Evolutionary conservation across 2,113 vertebrate genomes (phyloP).

Genomic region (Ginglymostoma cirratum): DNA sequence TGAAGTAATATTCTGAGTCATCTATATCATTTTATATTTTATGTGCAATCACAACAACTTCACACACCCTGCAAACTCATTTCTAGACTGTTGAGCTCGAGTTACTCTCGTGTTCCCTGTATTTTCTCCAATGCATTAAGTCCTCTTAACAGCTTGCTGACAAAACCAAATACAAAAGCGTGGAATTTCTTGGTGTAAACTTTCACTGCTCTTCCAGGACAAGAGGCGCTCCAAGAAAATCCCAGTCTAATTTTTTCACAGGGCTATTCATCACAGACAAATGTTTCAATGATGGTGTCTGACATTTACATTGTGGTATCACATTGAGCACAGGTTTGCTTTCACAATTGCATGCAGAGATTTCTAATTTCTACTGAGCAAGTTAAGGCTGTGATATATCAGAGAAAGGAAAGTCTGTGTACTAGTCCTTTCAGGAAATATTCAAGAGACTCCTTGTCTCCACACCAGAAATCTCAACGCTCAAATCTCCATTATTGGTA

Average conservation of each 20-base stretch:
- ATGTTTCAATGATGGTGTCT: no score
- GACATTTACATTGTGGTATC: background rate
- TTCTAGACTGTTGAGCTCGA: background rate
- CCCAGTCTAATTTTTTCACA: background rate
- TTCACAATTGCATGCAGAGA: background rate
- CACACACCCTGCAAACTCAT: background rate
- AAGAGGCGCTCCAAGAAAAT: background rate
- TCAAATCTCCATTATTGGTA: no score
- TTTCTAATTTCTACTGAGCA: background rate
- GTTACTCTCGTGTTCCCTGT: background rate
- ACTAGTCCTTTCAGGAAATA: background rate
- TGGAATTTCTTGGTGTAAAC: background rate
- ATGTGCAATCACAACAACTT: background rate
- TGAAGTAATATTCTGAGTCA: background rate
- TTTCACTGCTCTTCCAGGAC: background rate
- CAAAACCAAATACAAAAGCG: background rate
- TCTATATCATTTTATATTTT: background rate
- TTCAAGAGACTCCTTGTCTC: background rate
- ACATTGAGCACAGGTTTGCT: background rate
- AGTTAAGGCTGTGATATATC: background rate
- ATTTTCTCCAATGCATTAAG: background rate
- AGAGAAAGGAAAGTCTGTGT: background rate
- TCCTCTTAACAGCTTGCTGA: background rate
- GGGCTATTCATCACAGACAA: background rate
- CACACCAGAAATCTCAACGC: background rate